These are phyloP conservation scores for Eclectus roratus DNA, from an alignment of 2,113 vertebrate species.

Conservation along the genomic window DNA sequence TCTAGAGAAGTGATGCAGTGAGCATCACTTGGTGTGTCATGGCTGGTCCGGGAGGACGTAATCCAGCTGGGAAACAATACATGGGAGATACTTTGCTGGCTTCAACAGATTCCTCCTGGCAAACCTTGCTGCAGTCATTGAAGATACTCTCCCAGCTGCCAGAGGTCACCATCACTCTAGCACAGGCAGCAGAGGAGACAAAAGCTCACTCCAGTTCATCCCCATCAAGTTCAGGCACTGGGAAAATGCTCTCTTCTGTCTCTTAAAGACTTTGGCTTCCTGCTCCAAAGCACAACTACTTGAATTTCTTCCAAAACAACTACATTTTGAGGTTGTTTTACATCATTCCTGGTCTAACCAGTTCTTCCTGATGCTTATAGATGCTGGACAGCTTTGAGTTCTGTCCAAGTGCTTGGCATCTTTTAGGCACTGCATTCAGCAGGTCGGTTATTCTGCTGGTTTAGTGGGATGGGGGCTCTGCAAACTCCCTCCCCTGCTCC, in stretches of 20 bases:
- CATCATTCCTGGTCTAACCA: not conserved
- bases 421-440: not conserved
- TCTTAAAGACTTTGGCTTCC: not conserved
- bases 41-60: not conserved
- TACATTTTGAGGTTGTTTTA: not conserved
- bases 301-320: not conserved
- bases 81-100: not conserved
- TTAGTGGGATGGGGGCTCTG: not conserved
- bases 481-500: not conserved
- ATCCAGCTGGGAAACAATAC: not conserved
- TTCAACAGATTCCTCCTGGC: not conserved
- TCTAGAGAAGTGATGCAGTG: not conserved
- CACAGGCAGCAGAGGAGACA: not conserved
- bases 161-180: not conserved
- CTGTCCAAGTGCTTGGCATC: not conserved
- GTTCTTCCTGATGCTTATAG: not conserved
- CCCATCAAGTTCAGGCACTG: not conserved
- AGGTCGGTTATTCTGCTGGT: not conserved
- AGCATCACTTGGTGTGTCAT: rapidly evolving
- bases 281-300: not conserved
- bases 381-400: not conserved
- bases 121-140: not conserved
- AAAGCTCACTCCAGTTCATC: not conserved
- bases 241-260: not conserved
- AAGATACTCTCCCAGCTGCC: not conserved